Percentiles rank a stretch among this genome's conserved stretches.
Evolutionary conservation across 2,113 vertebrate genomes (phyloP).

Genomic region (Sorex fumeus): DNA sequence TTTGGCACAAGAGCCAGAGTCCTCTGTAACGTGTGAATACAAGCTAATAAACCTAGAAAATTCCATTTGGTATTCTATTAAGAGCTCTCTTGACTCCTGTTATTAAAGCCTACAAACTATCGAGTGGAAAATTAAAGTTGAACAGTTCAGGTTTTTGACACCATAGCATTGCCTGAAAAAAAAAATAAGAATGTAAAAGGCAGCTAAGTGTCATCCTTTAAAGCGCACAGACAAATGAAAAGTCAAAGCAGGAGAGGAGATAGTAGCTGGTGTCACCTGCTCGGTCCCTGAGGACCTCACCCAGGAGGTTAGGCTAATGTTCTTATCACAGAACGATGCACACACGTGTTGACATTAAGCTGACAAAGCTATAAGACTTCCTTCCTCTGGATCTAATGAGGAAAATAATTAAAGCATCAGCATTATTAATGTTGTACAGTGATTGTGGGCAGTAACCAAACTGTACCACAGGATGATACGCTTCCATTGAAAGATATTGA

Average conservation of each 20-base stretch:
- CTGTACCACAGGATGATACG: slow-evolving; percentile 64
- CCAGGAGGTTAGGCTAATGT: too few relatives aligned
- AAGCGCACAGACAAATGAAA: slow-evolving; percentile 72
- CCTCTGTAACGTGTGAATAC: slow-evolving; percentile 45
- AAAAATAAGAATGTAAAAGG: slow-evolving; percentile 58
- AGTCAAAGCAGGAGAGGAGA: slow-evolving; percentile 70
- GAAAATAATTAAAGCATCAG: slow-evolving; percentile 2
- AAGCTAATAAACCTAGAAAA: slow-evolving; percentile 55
- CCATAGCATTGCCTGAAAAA: slow-evolving; percentile 72
- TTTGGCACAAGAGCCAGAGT: slow-evolving; percentile 24
- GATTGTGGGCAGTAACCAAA: background rate
- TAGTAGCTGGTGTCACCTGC: background rate
- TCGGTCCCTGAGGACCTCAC: too few relatives aligned
- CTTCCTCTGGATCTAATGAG: too few relatives aligned
- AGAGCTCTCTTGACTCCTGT: slow-evolving; percentile 66
- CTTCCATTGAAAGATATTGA: slow-evolving; percentile 69
- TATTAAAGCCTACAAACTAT: slow-evolving; percentile 73
- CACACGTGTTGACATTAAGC: background rate
- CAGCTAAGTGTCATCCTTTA: slow-evolving; percentile 69
- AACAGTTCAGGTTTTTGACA: slow-evolving; percentile 69
- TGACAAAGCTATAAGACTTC: too few relatives aligned
- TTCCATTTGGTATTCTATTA: slow-evolving; percentile 65
- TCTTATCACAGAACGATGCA: background rate
- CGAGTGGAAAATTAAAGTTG: slow-evolving; percentile 79
- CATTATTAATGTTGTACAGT: slow-evolving; percentile 73